phyloP scores from a whole-genome alignment of 30 jellyfish, hydroid and myxozoan genomes.

The Morbakka virulenta region DNA sequence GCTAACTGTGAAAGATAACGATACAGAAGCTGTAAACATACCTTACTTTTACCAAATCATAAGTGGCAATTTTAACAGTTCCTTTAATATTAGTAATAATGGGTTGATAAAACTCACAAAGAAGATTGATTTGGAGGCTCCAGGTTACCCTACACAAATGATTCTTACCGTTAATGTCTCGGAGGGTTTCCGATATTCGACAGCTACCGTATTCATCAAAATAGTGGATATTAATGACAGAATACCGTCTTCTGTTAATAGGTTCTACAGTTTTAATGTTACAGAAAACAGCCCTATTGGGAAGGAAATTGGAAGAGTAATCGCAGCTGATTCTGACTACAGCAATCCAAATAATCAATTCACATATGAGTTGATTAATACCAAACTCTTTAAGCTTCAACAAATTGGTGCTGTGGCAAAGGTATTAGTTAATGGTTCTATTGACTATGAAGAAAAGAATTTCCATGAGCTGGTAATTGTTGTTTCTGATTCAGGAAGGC shows the following conservation, averaged over 20 bases:
- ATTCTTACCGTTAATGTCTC: constrained; percentile 28
- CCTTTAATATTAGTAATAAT: constrained; percentile 16
- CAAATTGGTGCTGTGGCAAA: not conserved
- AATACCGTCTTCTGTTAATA: constrained; percentile 47
- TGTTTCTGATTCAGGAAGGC: constrained; percentile 52
- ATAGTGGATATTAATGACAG: constrained; percentile 56
- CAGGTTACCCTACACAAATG: constrained; percentile 33
- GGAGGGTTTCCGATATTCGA: constrained; percentile 37
- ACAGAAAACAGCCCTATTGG: constrained; percentile 64
- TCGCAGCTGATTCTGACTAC: constrained; percentile 76
- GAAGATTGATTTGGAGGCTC: constrained; percentile 45
- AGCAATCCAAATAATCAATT: constrained; percentile 27
- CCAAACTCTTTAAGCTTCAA: constrained; percentile 5
- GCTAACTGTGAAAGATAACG: constrained; percentile 41
- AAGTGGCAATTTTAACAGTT: constrained; percentile 31
- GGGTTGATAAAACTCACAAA: constrained; percentile 36
- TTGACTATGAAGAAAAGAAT: not conserved
- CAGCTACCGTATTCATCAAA: constrained; percentile 55
- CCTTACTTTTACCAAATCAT: constrained; percentile 21
- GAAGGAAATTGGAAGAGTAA: constrained; percentile 33
- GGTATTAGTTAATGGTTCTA: not conserved
- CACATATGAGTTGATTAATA: constrained; percentile 8
- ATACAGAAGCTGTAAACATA: constrained; percentile 35
- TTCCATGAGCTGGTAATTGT: not conserved
- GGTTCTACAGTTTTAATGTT: constrained; percentile 34